Percentiles rank a stretch among this genome's conserved stretches.
Evolutionary conservation across 64 coral and sea anemone genomes (phyloP).

Genomic region (Pocillopora damicornis): DNA sequence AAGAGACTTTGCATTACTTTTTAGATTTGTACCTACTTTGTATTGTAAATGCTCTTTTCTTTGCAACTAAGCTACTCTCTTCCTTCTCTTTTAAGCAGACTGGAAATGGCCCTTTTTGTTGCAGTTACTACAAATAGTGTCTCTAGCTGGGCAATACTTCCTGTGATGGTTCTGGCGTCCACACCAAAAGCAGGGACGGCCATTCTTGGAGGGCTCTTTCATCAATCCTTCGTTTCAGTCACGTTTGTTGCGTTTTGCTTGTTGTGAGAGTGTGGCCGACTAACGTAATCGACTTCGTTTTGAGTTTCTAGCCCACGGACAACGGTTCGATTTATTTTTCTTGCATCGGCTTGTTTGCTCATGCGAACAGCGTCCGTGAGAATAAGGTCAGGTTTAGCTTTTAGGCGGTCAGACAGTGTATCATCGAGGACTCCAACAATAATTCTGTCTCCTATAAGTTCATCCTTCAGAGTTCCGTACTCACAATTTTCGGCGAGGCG

Average conservation of each 20-base stretch:
- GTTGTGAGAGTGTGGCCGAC: not conserved
- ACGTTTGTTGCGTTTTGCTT: not conserved
- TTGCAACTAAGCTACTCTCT: no score
- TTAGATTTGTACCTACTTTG: no score
- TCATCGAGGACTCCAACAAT: not conserved
- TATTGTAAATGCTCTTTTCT: no score
- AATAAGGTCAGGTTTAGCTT: not conserved
- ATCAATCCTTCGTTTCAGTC: not conserved
- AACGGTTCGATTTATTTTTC: not conserved
- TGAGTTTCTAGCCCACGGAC: not conserved
- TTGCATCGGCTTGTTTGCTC: not conserved
- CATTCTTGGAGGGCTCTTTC: not conserved
- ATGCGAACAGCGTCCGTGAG: not conserved
- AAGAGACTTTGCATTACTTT: no score
- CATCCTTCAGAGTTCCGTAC: slow-evolving; percentile 10
- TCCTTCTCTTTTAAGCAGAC: no score
- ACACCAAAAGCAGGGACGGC: not conserved
- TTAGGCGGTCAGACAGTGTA: not conserved
- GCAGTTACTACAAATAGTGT: slow-evolving; percentile 4
- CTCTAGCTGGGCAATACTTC: not conserved
- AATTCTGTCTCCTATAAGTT: no score
- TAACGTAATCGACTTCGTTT: not conserved
- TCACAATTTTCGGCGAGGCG: slow-evolving; percentile 23
- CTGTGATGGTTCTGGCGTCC: not conserved
- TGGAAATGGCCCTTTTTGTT: slow-evolving; percentile 33